phyloP scores from a whole-genome alignment of 2,888 invertebrate species.

The Polymixis flavicincta region DNA sequence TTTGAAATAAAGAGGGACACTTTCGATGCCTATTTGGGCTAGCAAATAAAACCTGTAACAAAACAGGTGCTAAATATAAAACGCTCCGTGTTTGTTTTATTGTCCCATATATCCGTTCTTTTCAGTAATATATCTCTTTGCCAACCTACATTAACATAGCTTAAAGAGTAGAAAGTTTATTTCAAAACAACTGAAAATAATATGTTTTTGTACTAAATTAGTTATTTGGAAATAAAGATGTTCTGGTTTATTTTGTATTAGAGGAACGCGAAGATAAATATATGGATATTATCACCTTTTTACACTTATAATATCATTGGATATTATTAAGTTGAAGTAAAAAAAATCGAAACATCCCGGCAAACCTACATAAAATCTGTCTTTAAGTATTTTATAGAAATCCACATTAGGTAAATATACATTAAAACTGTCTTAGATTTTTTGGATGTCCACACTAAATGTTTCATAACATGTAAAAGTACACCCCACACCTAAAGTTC shows the following conservation, averaged over 20 bases:
- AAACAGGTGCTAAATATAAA: conserved; percentile 26
- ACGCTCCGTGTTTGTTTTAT: conserved; percentile 27
- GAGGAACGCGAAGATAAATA: too few relatives aligned
- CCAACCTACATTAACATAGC: conserved; percentile 36
- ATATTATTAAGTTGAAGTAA: too few relatives aligned
- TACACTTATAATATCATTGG: too few relatives aligned
- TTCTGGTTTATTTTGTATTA: neutral
- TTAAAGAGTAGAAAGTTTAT: conserved; percentile 13
- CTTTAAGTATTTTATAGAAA: neutral
- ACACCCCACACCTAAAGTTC: neutral
- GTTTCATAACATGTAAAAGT: neutral
- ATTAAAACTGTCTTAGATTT: neutral
- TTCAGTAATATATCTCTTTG: conserved; percentile 24
- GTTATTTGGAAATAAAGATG: neutral
- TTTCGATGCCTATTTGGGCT: neutral
- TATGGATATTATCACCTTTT: too few relatives aligned
- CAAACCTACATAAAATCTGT: too few relatives aligned
- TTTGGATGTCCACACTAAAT: too few relatives aligned
- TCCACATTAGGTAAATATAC: too few relatives aligned
- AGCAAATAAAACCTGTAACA: neutral
- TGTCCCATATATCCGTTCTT: conserved; percentile 18
- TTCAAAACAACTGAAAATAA: conserved; percentile 11
- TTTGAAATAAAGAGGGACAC: too few relatives aligned
- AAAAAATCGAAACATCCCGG: too few relatives aligned
- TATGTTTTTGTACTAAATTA: conserved; percentile 2